These are phyloP conservation scores for Coracopsis vasa DNA, from an alignment of 2,113 vertebrate species.

Conservation along the genomic window DNA sequence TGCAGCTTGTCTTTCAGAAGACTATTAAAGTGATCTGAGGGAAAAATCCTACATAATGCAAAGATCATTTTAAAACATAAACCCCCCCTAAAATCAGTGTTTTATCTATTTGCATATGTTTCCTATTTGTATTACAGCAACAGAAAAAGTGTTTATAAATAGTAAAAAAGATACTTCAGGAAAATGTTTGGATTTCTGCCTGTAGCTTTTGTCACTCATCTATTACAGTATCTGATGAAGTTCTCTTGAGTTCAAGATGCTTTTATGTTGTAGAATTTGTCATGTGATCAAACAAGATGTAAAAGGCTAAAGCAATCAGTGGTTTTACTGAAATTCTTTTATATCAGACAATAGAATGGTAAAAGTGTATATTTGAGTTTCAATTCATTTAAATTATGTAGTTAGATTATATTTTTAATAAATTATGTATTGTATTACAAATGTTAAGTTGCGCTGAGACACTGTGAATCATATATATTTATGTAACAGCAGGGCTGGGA, in stretches of 20 bases:
- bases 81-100: not conserved
- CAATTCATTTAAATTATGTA: not conserved
- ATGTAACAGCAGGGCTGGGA: not conserved
- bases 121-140: slow-evolving; percentile 64
- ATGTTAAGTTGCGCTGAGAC: not conserved
- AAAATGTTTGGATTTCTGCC: slow-evolving; percentile 37
- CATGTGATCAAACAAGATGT: not conserved
- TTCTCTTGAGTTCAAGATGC: not conserved
- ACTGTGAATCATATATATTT: not conserved
- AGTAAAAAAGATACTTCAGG: slow-evolving; percentile 59
- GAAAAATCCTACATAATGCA: slow-evolving; percentile 44
- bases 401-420: not conserved
- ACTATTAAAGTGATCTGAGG: not conserved
- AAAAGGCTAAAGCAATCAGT: not conserved
- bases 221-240: not conserved
- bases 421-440: not conserved
- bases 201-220: slow-evolving; percentile 46
- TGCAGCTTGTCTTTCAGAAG: slow-evolving; percentile 10
- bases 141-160: slow-evolving; percentile 70
- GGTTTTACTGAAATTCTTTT: not conserved
- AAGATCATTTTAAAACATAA: slow-evolving; percentile 53
- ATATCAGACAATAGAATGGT: not conserved
- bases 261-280: not conserved
- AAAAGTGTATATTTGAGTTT: not conserved
- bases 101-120: slow-evolving; percentile 59